Base-by-base conservation (phyloP, 2,888 invertebrate species). In the Liposcelis brunnea region DNA sequence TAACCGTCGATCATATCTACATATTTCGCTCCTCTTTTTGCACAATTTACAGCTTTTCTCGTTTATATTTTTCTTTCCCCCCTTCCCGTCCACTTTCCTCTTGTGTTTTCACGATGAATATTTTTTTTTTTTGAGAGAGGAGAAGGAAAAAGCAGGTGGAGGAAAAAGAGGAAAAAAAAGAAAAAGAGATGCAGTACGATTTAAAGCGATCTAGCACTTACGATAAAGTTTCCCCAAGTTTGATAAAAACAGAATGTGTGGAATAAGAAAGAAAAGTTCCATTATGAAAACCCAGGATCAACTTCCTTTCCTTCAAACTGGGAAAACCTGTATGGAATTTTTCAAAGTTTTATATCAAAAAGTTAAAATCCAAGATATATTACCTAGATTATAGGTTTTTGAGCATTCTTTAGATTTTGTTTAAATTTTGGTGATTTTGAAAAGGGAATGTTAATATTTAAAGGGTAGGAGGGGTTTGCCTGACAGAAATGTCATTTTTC, bases 1-100 rank as follows among this genome's bases (percentile, higher is more conserved):
- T 26, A 26, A 26, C 26, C 26, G 26, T 26, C 26, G 26, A 26
- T 26, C 26, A 26, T 26, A 26, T 26, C 26, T 26, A 26, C 26
- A 26, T 26, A 26, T 26, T 26, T 8, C 26, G 26, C 26, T 16
- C 26, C n/a, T 26, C 12, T 26, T 42, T 31, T 31, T 31, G 19
- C 42, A 12, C 31, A 31, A 42, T 42, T 26, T 16, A 31, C 42
- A 26, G 12, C 40, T 42, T 42, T 31, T 42, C 47, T 42, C 48
- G 47, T 49, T 52, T 50, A 50, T 50, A 47, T 45, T 49, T 43
- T 48, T 48, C 45, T 49, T 47, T 49, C 49, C 47, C 47, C 50
- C 49, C 44, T 46, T 44, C 50, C 50, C 32, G 48, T 45, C 49
- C 47, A 47, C 46, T 45, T 42, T n/a, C n/a, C n/a, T 6, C 8